These are phyloP conservation scores for Thymelicus acteon DNA, from an alignment of 2,888 invertebrate genomes.

Conservation along the genomic window DNA sequence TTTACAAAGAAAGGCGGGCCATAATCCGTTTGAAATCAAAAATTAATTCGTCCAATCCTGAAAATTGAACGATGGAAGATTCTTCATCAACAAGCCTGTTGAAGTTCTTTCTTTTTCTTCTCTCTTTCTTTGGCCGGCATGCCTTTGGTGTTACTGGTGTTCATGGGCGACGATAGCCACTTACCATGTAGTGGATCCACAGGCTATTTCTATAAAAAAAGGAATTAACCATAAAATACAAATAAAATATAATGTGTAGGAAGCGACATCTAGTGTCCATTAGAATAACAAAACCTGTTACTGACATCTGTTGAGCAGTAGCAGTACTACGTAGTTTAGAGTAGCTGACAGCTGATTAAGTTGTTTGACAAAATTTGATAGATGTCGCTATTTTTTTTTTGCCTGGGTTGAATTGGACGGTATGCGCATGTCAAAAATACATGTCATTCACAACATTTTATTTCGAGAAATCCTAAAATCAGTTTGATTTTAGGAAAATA, in stretches of 20 bases:
- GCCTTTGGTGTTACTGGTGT: too few species aligned
- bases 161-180: too few species aligned
- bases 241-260: neutral
- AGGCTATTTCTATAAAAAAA: too few species aligned
- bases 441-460: constrained; percentile 78
- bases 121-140: too few species aligned
- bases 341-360: neutral
- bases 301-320: constrained; percentile 52
- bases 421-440: constrained; percentile 80
- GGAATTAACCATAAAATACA: too few species aligned
- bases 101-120: too few species aligned
- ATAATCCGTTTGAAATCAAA: too few species aligned
- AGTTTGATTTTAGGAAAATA: constrained; percentile 72
- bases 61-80: too few species aligned
- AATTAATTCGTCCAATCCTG: too few species aligned
- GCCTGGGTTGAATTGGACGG: constrained; percentile 52
- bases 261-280: constrained; percentile 3
- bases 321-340: constrained; percentile 33
- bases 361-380: constrained; percentile 40
- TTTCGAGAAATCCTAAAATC: constrained; percentile 74
- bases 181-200: too few species aligned
- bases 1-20: too few species aligned
- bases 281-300: neutral
- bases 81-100: too few species aligned
- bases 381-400: constrained; percentile 53